Conservation (phyloP, 2,888 invertebrate genomes). For the Ceratothoa steindachneri region DNA sequence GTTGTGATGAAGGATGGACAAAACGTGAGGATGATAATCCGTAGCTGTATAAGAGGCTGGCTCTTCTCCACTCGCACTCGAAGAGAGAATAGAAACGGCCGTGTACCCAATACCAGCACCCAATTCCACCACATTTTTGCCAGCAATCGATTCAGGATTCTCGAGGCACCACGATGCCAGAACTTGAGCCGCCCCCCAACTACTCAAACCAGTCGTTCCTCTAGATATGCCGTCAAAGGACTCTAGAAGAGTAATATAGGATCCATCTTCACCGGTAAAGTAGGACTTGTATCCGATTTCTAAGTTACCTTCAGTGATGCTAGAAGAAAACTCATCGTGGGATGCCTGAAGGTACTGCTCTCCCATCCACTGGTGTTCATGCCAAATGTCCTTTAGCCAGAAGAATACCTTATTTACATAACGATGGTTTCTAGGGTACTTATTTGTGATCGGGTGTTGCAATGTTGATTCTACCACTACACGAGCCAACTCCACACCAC, state of each 20-base stretch:
- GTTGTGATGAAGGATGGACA: slow-evolving; percentile 39
- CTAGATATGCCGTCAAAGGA: slow-evolving; percentile 35
- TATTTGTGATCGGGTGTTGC: slow-evolving; percentile 16
- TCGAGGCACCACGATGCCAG: slow-evolving; percentile 34
- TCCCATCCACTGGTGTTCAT: slow-evolving; percentile 16
- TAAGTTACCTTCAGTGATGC: background rate
- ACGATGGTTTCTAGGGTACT: slow-evolving; percentile 22
- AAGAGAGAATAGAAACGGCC: slow-evolving; percentile 23
- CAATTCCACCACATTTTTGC: slow-evolving; percentile 35
- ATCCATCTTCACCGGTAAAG: background rate
- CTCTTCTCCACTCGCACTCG: background rate
- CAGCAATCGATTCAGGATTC: slow-evolving; percentile 21
- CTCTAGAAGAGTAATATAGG: slow-evolving; percentile 39
- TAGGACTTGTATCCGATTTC: slow-evolving; percentile 35
- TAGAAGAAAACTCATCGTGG: slow-evolving; percentile 6
- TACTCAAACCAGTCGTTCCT: slow-evolving; percentile 40
- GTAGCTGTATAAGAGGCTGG: slow-evolving; percentile 33
- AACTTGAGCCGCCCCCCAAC: slow-evolving; percentile 40
- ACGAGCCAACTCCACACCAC: background rate
- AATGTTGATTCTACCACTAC: slow-evolving; percentile 15
- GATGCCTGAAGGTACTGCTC: no score
- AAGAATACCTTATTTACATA: slow-evolving; percentile 9
- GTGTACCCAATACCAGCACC: slow-evolving; percentile 42
- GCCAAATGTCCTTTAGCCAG: slow-evolving; percentile 32
- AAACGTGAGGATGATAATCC: slow-evolving; percentile 43